A percentile compares a stretch with the other conserved stretches of the same genome.
Conservation (phyloP, 1,140 invertebrate species). For the Zaprionus nigranus region DNA sequence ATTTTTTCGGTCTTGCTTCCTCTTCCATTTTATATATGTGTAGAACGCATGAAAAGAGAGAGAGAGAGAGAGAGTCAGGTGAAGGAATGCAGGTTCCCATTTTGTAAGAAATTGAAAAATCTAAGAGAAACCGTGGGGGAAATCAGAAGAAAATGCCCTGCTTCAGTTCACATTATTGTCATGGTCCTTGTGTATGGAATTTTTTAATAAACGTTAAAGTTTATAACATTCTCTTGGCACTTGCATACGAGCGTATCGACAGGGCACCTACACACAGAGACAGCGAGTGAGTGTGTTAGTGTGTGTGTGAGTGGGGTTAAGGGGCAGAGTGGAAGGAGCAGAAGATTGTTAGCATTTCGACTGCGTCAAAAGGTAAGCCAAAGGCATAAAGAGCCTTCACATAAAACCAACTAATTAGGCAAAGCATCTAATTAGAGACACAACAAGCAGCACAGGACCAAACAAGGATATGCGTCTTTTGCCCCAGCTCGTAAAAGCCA, state of each 20-base stretch:
- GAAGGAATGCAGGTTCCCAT: conserved; percentile 75
- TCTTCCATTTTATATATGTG: conserved; percentile 10
- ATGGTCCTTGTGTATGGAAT: conserved; percentile 64
- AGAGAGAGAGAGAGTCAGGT: conserved; percentile 71
- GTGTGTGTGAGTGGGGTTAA: background rate
- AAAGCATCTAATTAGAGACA: conserved; percentile 80
- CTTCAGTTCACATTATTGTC: conserved; percentile 77
- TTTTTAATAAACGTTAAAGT: conserved; percentile 82
- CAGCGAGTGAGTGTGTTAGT: background rate
- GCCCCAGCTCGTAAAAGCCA: conserved; percentile 77
- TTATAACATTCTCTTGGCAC: conserved; percentile 72
- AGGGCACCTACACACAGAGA: conserved; percentile 24
- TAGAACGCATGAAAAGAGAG: conserved; percentile 62
- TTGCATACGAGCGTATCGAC: conserved; percentile 60
- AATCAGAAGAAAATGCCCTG: conserved; percentile 76
- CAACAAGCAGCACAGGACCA: conserved; percentile 33
- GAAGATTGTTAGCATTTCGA: conserved; percentile 11
- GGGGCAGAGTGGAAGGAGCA: background rate
- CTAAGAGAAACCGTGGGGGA: conserved; percentile 48
- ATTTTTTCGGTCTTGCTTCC: background rate
- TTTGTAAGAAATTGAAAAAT: conserved; percentile 82
- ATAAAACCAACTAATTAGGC: conserved; percentile 82
- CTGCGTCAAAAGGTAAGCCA: conserved; percentile 69
- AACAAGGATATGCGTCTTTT: conserved; percentile 74
- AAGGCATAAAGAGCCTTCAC: conserved; percentile 74